Evolutionary conservation across 2,888 invertebrate species (phyloP).

Genomic region (Boloria selene): DNA sequence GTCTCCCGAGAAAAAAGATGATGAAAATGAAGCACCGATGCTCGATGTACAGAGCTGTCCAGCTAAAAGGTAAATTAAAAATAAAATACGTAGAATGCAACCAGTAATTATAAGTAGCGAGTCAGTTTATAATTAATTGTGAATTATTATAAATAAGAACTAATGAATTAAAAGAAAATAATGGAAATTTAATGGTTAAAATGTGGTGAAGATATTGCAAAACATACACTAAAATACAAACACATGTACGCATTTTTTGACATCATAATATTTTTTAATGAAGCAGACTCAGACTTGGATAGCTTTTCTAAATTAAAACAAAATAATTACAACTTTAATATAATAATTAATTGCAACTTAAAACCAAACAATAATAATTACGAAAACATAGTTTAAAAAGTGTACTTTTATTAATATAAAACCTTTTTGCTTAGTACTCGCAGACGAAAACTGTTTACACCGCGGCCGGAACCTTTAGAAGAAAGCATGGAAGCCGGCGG

Average conservation of each 20-base stretch:
- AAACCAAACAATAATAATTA: not conserved
- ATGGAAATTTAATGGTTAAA: too few relatives aligned
- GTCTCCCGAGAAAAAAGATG: conserved; percentile 56
- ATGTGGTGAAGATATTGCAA: too few relatives aligned
- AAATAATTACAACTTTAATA: too few relatives aligned
- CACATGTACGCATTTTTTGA: too few relatives aligned
- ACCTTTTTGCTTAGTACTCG: conserved; percentile 54
- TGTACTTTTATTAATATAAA: not conserved
- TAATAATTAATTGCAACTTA: too few relatives aligned
- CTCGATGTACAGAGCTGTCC: conserved; percentile 67
- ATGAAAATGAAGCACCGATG: conserved; percentile 62
- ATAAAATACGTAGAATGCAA: not conserved
- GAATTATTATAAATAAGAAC: too few relatives aligned
- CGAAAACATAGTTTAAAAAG: too few relatives aligned
- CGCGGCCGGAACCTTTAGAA: conserved; percentile 70
- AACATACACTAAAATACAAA: too few relatives aligned
- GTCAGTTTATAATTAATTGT: not conserved
- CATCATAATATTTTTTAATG: too few relatives aligned
- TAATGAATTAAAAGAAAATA: too few relatives aligned
- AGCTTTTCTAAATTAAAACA: too few relatives aligned
- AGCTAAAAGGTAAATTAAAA: conserved; percentile 61
- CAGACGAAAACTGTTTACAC: conserved; percentile 74
- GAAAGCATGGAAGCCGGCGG: conserved; percentile 57
- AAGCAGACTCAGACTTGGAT: too few relatives aligned
- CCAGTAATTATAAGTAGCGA: not conserved